A percentile compares a stretch with the other conserved stretches of the same genome.
Conservation (phyloP, 2,888 invertebrate genomes). For the Drosophila cognata region DNA sequence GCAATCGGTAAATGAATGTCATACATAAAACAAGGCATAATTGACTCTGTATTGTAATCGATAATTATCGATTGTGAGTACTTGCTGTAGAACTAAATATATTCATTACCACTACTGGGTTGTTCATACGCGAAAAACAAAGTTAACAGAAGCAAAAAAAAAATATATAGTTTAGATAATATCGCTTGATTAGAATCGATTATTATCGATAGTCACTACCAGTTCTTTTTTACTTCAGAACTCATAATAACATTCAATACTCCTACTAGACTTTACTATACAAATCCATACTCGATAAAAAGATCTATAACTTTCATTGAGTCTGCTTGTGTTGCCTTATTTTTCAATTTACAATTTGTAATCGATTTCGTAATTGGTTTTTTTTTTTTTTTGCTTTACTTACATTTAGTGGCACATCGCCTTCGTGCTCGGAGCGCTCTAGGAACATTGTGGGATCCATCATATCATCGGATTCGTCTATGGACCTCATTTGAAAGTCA, state of each 20-base stretch:
- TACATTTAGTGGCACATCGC: conserved; percentile 80
- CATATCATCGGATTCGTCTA: conserved; percentile 83
- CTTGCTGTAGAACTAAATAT: background rate
- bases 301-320: background rate
- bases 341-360: background rate
- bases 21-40: background rate
- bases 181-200: background rate
- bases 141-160: no score
- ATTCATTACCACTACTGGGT: background rate
- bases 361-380: no score
- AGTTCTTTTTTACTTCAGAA: background rate
- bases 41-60: background rate
- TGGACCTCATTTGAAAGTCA: conserved; percentile 77
- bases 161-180: background rate
- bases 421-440: conserved; percentile 83
- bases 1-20: background rate
- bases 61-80: background rate
- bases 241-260: background rate
- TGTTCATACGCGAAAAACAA: no score
- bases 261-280: background rate
- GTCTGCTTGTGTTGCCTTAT: background rate
- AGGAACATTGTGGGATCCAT: conserved; percentile 85
- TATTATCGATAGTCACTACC: background rate
- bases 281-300: background rate
- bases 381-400: background rate